Evolutionary conservation across 1,140 invertebrate species (phyloP).

Genomic region (Reticulitermes speratus): DNA sequence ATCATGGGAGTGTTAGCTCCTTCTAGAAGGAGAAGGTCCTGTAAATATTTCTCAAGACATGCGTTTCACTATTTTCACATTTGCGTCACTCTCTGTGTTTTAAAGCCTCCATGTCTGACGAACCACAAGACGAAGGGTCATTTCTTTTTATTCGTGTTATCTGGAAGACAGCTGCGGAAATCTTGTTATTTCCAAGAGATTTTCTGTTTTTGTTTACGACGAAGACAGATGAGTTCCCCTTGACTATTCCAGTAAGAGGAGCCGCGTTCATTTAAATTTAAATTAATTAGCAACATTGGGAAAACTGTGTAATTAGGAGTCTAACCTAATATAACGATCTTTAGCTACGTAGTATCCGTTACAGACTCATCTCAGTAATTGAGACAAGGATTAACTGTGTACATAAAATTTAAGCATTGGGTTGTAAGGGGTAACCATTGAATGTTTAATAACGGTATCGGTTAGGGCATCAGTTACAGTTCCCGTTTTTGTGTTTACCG

Average conservation of each 20-base stretch:
- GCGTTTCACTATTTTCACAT: not conserved
- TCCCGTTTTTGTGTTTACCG: not conserved
- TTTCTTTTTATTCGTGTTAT: not conserved
- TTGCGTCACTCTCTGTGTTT: not conserved
- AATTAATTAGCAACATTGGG: conserved; percentile 10
- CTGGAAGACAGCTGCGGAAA: not conserved
- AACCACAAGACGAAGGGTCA: not conserved
- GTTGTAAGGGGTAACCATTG: not conserved
- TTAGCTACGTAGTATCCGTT: not conserved
- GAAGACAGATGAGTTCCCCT: conserved; percentile 8
- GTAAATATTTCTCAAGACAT: not conserved
- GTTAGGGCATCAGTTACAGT: not conserved
- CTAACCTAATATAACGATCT: not conserved
- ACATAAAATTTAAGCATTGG: not conserved
- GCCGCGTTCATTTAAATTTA: not conserved
- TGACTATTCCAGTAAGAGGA: not conserved
- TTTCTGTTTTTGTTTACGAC: not conserved
- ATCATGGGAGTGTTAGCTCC: not conserved
- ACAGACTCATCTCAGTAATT: not conserved
- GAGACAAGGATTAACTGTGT: not conserved
- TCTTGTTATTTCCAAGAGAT: not conserved
- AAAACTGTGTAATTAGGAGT: conserved; percentile 5
- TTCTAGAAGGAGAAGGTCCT: not conserved
- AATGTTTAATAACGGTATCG: not conserved
- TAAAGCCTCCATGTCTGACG: not conserved